Evolutionary conservation across 1,140 invertebrate species (phyloP).

Genomic region (Pogonognathellus flavescens): DNA sequence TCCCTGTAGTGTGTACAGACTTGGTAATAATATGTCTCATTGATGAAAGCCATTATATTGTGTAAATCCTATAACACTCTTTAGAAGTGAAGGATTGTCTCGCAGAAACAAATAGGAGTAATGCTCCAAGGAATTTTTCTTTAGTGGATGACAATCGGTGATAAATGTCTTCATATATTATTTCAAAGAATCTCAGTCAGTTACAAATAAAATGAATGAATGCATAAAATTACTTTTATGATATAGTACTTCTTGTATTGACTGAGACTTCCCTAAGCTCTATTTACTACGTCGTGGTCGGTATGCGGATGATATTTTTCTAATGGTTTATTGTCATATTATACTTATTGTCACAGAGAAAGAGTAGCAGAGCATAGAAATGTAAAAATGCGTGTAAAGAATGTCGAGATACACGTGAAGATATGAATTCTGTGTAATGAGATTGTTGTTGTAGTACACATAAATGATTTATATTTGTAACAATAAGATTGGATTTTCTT

Average conservation of each 20-base stretch:
- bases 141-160: slow-evolving; percentile 20
- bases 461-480: slow-evolving; percentile 36
- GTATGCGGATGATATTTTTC: no score
- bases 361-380: neutral
- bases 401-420: no score
- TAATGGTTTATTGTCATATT: neutral
- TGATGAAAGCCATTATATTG: no score
- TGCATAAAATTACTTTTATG: neutral
- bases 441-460: neutral
- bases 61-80: no score
- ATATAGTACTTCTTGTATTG: no score
- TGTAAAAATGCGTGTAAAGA: no score
- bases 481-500: slow-evolving; percentile 15
- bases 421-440: no score
- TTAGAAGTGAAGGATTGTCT: no score
- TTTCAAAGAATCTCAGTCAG: neutral
- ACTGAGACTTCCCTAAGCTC: no score
- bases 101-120: neutral
- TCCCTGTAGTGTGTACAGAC: neutral
- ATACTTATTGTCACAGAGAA: slow-evolving; percentile 10
- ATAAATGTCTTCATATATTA: slow-evolving; percentile 7
- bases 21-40: neutral
- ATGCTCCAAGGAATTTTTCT: neutral
- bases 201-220: no score
- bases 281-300: no score